A percentile compares a stretch with the other conserved stretches of the same genome.
These are phyloP conservation scores for Sakesphorus luctuosus DNA, from an alignment of 2,113 vertebrate species.

Conservation along the genomic window DNA sequence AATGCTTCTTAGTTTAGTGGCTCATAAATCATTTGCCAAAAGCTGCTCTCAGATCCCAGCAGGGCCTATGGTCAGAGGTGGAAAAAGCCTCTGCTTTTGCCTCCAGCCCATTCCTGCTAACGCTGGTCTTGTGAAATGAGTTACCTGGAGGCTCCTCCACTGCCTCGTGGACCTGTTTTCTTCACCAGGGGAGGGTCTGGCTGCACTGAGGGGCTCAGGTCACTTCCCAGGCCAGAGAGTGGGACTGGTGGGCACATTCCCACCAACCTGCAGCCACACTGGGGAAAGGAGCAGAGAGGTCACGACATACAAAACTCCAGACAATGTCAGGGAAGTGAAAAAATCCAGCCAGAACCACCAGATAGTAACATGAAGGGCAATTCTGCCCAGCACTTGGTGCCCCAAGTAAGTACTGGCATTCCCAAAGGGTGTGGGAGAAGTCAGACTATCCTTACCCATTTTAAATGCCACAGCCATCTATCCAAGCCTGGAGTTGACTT, in stretches of 20 bases:
- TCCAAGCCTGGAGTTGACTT: not conserved
- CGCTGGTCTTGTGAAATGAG: rapidly evolving
- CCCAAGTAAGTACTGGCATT: not conserved
- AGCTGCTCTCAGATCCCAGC: slow-evolving; percentile 16
- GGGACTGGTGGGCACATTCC: not conserved
- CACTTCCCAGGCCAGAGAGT: rapidly evolving
- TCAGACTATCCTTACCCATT: not conserved
- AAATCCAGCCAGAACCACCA: not conserved
- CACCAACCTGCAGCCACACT: not conserved
- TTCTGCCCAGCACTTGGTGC: not conserved
- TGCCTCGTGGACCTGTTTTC: not conserved
- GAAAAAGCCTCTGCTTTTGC: not conserved
- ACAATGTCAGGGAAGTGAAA: not conserved
- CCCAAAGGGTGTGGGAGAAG: not conserved
- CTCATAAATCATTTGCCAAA: slow-evolving; percentile 64
- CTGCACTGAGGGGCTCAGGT: not conserved
- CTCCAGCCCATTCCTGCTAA: not conserved
- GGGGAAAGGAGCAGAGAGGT: not conserved
- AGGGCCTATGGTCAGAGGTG: not conserved
- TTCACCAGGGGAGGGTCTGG: not conserved
- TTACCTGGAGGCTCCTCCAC: not conserved
- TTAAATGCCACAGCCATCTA: not conserved
- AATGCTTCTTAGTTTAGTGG: slow-evolving; percentile 4
- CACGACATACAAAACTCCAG: not conserved
- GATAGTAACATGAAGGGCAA: not conserved